A percentile compares a stretch with the other conserved stretches of the same genome.
Evolutionary conservation across 1,140 invertebrate species (phyloP).

Genomic region (Aethina tumida): DNA sequence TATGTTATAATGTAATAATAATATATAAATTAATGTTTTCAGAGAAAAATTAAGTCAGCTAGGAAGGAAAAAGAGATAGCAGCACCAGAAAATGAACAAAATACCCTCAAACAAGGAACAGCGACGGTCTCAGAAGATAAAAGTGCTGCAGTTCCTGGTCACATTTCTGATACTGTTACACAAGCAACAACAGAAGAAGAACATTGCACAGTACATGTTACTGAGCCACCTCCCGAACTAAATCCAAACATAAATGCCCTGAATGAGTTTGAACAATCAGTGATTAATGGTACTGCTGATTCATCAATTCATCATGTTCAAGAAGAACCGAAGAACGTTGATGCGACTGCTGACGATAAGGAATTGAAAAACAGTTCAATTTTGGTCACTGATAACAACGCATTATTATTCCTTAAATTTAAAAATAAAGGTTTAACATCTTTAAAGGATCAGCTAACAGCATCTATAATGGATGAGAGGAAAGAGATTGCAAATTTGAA

Average conservation of each 20-base stretch:
- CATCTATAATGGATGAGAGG: conserved; percentile 24
- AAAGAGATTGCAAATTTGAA: conserved; percentile 25
- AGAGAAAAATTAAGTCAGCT: conserved; percentile 18
- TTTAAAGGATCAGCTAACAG: conserved; percentile 23
- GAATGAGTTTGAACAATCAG: neutral
- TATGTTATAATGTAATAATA: conserved; percentile 5
- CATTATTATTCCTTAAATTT: conserved; percentile 23
- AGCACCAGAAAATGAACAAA: conserved; percentile 7
- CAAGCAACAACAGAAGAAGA: neutral
- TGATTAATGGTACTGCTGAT: neutral
- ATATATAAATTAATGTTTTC: conserved; percentile 19
- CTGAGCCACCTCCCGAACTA: neutral
- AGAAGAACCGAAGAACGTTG: conserved; percentile 8
- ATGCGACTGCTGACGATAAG: conserved; percentile 10
- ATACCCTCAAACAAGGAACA: conserved; percentile 4
- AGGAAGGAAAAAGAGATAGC: conserved; percentile 10
- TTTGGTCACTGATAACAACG: conserved; percentile 21
- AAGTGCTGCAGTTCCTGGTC: neutral
- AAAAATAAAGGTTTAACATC: conserved; percentile 27
- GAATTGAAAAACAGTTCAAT: conserved; percentile 11
- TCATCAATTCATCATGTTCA: conserved; percentile 1
- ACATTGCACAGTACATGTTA: neutral
- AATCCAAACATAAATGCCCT: neutral
- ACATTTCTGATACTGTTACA: neutral
- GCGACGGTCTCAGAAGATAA: neutral